These are phyloP conservation scores for Piscicola geometra DNA, from an alignment of 2,888 invertebrate genomes.

Conservation along the genomic window DNA sequence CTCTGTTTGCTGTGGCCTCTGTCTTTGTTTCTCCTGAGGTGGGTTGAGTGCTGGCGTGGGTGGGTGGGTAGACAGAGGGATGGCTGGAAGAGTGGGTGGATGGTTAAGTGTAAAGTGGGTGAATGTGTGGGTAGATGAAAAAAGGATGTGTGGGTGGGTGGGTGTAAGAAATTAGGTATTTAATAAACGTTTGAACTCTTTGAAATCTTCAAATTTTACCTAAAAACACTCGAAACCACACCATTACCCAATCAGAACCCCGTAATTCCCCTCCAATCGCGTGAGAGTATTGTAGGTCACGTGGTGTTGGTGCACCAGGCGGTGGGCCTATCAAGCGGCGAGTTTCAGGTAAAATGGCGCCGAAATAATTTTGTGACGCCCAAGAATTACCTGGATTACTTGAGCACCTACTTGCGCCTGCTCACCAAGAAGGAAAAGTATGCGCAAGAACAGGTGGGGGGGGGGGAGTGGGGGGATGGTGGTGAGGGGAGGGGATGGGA, in stretches of 20 bases:
- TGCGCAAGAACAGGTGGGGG: constrained; percentile 57
- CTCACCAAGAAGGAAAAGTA: constrained; percentile 67
- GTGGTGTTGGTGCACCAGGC: constrained; percentile 79
- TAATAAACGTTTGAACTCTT: too few relatives aligned
- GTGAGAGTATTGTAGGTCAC: constrained; percentile 71
- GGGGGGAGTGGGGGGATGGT: neutral
- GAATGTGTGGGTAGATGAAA: too few relatives aligned
- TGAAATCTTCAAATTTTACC: too few relatives aligned
- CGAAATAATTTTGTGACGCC: constrained; percentile 84
- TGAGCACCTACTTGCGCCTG: constrained; percentile 71
- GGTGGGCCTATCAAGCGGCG: constrained; percentile 67
- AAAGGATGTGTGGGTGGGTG: too few relatives aligned
- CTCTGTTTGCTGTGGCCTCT: constrained; percentile 78
- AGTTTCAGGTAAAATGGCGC: constrained; percentile 70
- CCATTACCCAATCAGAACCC: constrained; percentile 63
- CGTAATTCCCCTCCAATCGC: constrained; percentile 66
- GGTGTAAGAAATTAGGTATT: too few relatives aligned
- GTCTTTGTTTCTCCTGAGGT: constrained; percentile 72
- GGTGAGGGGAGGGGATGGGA: too few relatives aligned
- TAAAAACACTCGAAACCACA: too few relatives aligned
- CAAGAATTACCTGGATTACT: constrained; percentile 82
- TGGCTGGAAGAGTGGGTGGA: too few relatives aligned
- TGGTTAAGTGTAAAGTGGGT: too few relatives aligned
- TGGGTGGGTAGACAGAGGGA: too few relatives aligned
- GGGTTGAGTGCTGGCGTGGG: constrained; percentile 51